Evolutionary conservation across 2,888 invertebrate genomes (phyloP), one percentile per base, ranked within the genome.

Genomic region (Drosophila prolongata): DNA sequence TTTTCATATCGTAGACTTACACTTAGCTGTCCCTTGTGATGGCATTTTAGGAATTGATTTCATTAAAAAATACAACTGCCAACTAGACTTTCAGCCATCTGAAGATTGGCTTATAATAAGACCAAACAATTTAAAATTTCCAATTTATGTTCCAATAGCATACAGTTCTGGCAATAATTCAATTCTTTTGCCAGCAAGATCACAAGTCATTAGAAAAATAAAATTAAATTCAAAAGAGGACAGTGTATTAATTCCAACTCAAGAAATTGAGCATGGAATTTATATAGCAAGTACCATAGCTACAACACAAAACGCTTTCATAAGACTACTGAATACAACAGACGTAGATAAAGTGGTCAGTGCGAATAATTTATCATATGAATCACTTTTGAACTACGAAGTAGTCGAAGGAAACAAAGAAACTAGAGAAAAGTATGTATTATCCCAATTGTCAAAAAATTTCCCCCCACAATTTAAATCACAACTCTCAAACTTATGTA

Each of bases 121-220:
- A 37, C 38, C 24, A 13, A 24, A 24, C 37, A 37, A 52, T n/a
- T 38, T 52, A 24, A 52, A 52, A 52, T 52, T 24, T 37, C 52
- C 37, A 37, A 38, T 52, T 52, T 37, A 52, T 50, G 37, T 50
- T 50, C 43, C 43, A 43, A 16, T 19, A 19, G 1, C 43, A 19
- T 43, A 43, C 19, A 43, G 43, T 43, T 43, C 43, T 43, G 13
- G 37, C 52, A 52, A 52, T 10, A 38, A 30, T 38, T 30, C 50
- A 52, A 52, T 16, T n/a, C 37, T 35, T 35, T 14, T 19, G 35
- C 50, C 34, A 35, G 16, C 50, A 50, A 50, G 50, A 50, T 50
- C 50, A 14, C 37, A 50, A 37, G 19, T 50, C 16, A 35, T 50
- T 35, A 10, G 37, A 37, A 50, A 50, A 37, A 10, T 35, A 37